These are phyloP conservation scores for Sebastes diploproa DNA, from an alignment of 2,797 vertebrate genomes.

Conservation along the genomic window DNA sequence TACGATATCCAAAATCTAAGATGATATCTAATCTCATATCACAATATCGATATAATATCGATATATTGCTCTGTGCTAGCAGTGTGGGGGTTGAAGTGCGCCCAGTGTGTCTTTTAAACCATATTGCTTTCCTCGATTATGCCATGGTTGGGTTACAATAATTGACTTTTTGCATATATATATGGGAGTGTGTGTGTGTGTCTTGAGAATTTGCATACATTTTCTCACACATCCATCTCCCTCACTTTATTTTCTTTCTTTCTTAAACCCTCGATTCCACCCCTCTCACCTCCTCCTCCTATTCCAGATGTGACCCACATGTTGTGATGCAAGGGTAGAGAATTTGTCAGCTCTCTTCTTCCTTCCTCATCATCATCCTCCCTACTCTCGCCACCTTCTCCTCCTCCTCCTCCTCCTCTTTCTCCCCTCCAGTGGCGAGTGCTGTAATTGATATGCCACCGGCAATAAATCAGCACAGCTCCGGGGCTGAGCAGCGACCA, in stretches of 20 bases:
- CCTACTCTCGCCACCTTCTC: slow-evolving; percentile 39
- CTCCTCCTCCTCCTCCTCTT: slow-evolving; percentile 41
- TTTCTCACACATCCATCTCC: slow-evolving; percentile 1
- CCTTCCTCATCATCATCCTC: slow-evolving; percentile 45
- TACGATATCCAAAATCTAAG: too few relatives aligned
- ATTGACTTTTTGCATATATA: slow-evolving; percentile 16
- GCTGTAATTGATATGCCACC: slow-evolving; percentile 87
- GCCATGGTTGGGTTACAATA: slow-evolving; percentile 12
- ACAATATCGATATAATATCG: too few relatives aligned
- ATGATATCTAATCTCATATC: too few relatives aligned
- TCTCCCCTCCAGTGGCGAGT: slow-evolving; percentile 63
- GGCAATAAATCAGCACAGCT: slow-evolving; percentile 84
- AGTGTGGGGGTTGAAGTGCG: not conserved
- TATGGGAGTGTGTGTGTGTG: slow-evolving; percentile 1
- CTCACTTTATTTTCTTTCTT: not conserved
- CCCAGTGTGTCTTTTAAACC: not conserved
- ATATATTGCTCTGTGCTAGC: too few relatives aligned
- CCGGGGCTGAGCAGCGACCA: slow-evolving; percentile 66
- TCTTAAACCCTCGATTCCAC: not conserved
- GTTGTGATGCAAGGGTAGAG: slow-evolving; percentile 45
- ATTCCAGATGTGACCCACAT: slow-evolving; percentile 53
- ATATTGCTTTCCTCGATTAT: slow-evolving; percentile 15
- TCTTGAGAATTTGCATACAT: slow-evolving; percentile 25
- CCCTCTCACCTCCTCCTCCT: not conserved
- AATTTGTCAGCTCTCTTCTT: slow-evolving; percentile 37